Evolutionary conservation across 2,888 invertebrate genomes (phyloP).

Genomic region (Glyphotaelius pellucidus): DNA sequence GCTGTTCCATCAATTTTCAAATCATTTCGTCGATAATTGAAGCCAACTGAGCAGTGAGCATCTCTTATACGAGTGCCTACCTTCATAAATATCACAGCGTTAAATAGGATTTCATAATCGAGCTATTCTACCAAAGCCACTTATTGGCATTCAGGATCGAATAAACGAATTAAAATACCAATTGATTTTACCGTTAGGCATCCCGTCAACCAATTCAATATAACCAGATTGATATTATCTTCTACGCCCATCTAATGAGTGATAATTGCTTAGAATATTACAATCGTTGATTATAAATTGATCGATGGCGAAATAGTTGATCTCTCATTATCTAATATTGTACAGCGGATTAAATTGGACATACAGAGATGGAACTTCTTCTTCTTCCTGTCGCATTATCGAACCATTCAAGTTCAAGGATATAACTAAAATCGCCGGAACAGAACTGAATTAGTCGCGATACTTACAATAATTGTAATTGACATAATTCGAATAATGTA

Average conservation of each 20-base stretch:
- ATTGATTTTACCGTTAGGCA: not conserved
- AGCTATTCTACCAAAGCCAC: slow-evolving; percentile 23
- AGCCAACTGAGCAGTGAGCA: not conserved
- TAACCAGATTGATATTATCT: not conserved
- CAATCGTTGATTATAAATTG: not conserved
- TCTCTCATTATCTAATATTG: not conserved
- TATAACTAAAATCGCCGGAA: not conserved
- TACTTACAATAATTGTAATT: no score
- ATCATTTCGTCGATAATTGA: not conserved
- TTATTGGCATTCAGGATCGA: slow-evolving; percentile 9
- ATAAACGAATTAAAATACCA: slow-evolving; percentile 17
- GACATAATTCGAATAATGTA: not conserved
- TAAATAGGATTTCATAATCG: slow-evolving; percentile 9
- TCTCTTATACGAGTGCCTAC: not conserved
- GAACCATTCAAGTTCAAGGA: not conserved
- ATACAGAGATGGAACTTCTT: not conserved
- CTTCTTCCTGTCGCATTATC: not conserved
- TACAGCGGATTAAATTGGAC: not conserved
- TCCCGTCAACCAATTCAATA: not conserved
- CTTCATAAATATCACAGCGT: not conserved
- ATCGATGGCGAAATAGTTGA: not conserved
- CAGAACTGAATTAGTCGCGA: not conserved
- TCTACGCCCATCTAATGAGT: not conserved
- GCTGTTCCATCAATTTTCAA: not conserved
- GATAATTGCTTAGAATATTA: not conserved